phyloP scores from a whole-genome alignment of 2,113 vertebrate species.

The Coreoperca whiteheadi region DNA sequence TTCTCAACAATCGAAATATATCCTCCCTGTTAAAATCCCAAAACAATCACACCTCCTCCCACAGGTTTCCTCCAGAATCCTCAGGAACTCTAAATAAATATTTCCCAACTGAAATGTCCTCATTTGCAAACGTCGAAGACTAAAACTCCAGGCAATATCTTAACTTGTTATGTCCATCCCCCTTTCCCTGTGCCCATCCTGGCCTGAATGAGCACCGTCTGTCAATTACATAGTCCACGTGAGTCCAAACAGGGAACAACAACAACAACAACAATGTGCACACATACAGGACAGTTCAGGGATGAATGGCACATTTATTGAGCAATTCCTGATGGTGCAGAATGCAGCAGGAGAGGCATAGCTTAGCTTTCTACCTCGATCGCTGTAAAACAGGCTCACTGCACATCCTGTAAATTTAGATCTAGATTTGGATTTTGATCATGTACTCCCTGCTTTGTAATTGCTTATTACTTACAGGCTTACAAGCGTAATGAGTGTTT shows the following conservation, averaged over 20 bases:
- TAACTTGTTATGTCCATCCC: constrained; percentile 23
- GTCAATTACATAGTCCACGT: constrained; percentile 74
- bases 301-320: constrained; percentile 72
- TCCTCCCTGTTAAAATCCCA: not conserved
- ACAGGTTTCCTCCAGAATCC: constrained; percentile 10
- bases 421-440: not conserved
- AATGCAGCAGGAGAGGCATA: constrained; percentile 11
- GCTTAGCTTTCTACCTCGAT: not conserved
- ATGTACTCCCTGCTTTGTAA: not conserved
- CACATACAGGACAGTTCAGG: constrained; percentile 20
- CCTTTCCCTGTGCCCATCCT: constrained; percentile 19
- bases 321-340: constrained; percentile 56
- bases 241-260: constrained; percentile 56
- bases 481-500: not conserved
- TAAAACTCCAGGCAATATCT: not conserved
- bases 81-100: constrained; percentile 14
- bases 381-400: not conserved
- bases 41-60: not conserved
- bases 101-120: not conserved
- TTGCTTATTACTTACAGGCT: not conserved
- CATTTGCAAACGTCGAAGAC: constrained; percentile 11
- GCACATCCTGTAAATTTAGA: not conserved
- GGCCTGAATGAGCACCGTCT: constrained; percentile 28
- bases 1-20: not conserved
- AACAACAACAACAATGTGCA: constrained; percentile 48